Evolutionary conservation across 2,797 vertebrate genomes (phyloP).

Genomic region (Enteromius afrohamiltoni): DNA sequence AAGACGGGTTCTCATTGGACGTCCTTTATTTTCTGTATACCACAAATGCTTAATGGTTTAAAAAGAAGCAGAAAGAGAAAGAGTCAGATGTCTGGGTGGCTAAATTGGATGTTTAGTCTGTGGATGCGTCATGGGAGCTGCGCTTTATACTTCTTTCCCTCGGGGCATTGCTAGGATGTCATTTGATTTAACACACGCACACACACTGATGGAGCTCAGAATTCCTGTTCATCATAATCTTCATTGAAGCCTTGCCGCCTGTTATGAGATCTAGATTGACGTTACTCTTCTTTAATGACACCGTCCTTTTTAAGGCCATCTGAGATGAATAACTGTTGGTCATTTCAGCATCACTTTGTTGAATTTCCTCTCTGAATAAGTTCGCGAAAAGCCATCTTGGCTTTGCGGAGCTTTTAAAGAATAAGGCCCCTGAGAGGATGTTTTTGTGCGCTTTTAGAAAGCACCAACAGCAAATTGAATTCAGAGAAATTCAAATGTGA

Average conservation of each 20-base stretch:
- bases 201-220: not conserved
- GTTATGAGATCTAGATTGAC: not conserved
- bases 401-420: not conserved
- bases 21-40: constrained; percentile 48
- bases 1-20: constrained; percentile 38
- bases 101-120: constrained; percentile 80
- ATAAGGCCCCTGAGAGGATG: not conserved
- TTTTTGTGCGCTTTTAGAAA: constrained; percentile 20
- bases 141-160: constrained; percentile 68
- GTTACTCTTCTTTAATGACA: not conserved
- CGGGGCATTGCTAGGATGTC: constrained; percentile 61
- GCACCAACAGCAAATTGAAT: constrained; percentile 15
- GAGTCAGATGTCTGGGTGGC: constrained; percentile 78
- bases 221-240: constrained; percentile 46
- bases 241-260: constrained; percentile 13
- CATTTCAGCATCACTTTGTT: not conserved
- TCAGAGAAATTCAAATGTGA: constrained; percentile 40
- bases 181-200: constrained; percentile 40
- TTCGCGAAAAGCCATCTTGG: not conserved
- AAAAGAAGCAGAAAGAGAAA: constrained; percentile 41
- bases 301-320: not conserved
- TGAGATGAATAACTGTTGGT: not conserved
- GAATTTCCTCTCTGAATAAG: not conserved
- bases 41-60: constrained; percentile 51
- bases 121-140: constrained; percentile 77